phyloP scores from a whole-genome alignment of 1,140 invertebrate genomes.

The Diorhabda sublineata region DNA sequence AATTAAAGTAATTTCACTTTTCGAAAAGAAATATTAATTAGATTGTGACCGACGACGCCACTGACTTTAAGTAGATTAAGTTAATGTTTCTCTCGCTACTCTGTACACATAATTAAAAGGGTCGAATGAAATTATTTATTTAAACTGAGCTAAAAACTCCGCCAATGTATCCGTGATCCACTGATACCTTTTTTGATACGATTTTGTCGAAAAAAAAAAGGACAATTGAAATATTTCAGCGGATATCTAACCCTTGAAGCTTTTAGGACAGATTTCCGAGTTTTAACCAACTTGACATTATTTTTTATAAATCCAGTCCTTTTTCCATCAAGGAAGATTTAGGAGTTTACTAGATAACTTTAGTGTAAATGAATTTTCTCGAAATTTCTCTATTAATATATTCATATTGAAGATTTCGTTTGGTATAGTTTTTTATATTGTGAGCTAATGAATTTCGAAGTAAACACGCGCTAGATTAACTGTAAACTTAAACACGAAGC shows the following conservation, averaged over 20 bases:
- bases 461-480: no score
- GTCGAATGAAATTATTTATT: background rate
- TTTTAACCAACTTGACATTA: conserved; percentile 1
- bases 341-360: background rate
- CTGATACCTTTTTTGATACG: conserved; percentile 1
- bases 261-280: conserved; percentile 6
- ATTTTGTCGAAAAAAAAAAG: background rate
- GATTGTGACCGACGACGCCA: no score
- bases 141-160: background rate
- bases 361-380: no score
- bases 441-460: no score
- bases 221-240: background rate
- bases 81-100: background rate
- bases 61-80: no score
- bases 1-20: no score
- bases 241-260: background rate
- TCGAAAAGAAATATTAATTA: no score
- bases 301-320: conserved; percentile 5
- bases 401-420: no score
- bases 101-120: background rate
- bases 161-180: background rate
- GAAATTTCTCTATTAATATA: no score
- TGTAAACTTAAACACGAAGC: no score
- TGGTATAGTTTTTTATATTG: no score
- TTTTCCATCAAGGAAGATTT: conserved; percentile 1